These are phyloP conservation scores for Bubalus kerabau DNA, from an alignment of 2,113 vertebrate genomes.

Conservation along the genomic window DNA sequence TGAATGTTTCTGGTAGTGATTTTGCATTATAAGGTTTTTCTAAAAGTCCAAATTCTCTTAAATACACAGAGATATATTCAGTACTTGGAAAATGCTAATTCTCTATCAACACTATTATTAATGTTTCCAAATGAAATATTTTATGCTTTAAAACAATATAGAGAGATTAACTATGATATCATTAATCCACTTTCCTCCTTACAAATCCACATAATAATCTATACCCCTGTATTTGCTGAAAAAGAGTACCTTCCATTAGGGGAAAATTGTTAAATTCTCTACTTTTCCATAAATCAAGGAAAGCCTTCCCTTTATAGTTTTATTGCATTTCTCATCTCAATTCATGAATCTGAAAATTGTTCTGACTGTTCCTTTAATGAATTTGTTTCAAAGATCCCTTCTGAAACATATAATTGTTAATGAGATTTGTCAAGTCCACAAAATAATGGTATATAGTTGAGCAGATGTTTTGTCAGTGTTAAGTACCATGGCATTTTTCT, in stretches of 20 bases:
- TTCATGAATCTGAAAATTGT: background rate
- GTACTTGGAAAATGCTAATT: background rate
- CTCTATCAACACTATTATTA: background rate
- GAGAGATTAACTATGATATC: background rate
- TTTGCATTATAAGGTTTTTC: conserved; percentile 26
- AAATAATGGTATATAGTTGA: background rate
- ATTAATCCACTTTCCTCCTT: background rate
- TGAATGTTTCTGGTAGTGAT: background rate
- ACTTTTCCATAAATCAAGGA: background rate
- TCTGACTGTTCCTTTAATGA: background rate
- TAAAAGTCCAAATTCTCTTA: background rate
- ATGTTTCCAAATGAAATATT: background rate
- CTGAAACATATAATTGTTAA: background rate
- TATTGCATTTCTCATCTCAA: background rate
- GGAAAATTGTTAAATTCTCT: background rate
- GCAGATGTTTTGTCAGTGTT: background rate
- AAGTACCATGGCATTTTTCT: background rate
- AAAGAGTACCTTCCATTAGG: background rate
- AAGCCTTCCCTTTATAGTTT: background rate
- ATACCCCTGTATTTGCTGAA: background rate
- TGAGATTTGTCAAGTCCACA: background rate
- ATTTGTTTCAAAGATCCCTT: background rate
- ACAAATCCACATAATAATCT: background rate
- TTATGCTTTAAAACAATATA: background rate
- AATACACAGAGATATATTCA: background rate